A percentile compares a stretch with the other conserved stretches of the same genome.
phyloP scores from a whole-genome alignment of 2,113 vertebrate species.

The Amazona vittata region DNA sequence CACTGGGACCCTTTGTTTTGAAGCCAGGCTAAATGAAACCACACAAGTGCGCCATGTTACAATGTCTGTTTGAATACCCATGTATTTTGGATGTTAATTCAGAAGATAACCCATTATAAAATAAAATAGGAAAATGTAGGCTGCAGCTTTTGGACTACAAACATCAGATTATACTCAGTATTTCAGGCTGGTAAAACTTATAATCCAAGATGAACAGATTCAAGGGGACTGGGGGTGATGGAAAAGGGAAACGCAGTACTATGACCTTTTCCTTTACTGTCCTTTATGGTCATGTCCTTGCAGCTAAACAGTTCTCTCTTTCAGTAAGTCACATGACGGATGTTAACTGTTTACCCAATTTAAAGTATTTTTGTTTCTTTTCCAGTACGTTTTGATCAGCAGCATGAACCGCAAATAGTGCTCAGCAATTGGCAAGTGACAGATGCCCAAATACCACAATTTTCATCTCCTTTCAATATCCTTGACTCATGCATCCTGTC shows the following conservation, averaged over 20 bases:
- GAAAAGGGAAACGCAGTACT: neutral
- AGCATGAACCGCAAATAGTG: conserved; percentile 24
- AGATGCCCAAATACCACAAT: neutral
- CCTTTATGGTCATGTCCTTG: neutral
- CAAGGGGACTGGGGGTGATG: neutral
- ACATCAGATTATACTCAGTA: neutral
- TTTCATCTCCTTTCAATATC: conserved; percentile 27
- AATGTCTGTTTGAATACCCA: neutral
- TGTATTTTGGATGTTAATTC: neutral
- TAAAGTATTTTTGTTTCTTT: conserved; percentile 67
- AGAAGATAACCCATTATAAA: neutral
- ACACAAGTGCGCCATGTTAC: neutral
- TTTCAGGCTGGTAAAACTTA: neutral
- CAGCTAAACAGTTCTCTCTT: conserved; percentile 8
- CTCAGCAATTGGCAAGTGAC: neutral
- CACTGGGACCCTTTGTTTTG: conserved; percentile 23
- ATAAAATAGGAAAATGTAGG: neutral
- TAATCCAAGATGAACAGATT: neutral
- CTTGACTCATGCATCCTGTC: conserved; percentile 75
- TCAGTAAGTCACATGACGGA: conserved; percentile 47
- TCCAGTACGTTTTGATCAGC: conserved; percentile 27
- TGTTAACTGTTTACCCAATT: conserved; percentile 32
- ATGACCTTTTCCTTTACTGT: neutral
- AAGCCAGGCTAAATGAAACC: conserved; percentile 25
- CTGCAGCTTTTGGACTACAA: neutral